Evolutionary conservation across 2,113 vertebrate genomes (phyloP).

Genomic region (Phaethornis superciliosus): DNA sequence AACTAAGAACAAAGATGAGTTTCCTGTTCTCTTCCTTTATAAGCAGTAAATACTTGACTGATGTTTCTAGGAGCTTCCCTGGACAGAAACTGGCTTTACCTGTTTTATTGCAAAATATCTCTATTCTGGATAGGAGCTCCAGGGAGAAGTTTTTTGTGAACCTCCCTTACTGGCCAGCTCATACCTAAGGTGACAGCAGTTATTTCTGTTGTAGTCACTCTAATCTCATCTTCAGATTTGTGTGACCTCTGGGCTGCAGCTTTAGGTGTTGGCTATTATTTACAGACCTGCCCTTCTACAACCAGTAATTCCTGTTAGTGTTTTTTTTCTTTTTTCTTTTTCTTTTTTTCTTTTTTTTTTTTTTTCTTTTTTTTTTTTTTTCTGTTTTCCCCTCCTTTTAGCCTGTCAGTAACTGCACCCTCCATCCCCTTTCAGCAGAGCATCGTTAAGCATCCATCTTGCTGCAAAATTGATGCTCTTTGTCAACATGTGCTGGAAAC

Average conservation of each 20-base stretch:
- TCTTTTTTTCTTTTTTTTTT: background rate
- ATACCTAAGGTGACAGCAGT: background rate
- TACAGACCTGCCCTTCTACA: background rate
- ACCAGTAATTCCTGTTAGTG: background rate
- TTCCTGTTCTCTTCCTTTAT: background rate
- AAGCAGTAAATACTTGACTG: background rate
- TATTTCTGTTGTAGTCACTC: background rate
- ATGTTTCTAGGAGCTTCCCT: background rate
- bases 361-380: background rate
- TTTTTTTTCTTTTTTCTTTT: background rate
- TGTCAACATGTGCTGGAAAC: fast-evolving
- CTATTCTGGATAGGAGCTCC: background rate
- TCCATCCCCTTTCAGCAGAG: background rate
- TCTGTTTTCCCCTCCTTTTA: background rate
- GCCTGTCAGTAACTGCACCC: background rate
- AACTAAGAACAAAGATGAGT: background rate
- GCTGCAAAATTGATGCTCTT: background rate
- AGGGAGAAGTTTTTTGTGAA: background rate
- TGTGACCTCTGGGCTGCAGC: background rate
- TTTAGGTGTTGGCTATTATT: background rate
- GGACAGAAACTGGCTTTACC: background rate
- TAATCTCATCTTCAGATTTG: background rate
- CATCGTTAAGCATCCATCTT: background rate
- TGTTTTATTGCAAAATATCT: background rate
- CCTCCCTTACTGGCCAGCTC: background rate